phyloP scores from a whole-genome alignment of 2,797 vertebrate species.

The Prionace glauca region DNA sequence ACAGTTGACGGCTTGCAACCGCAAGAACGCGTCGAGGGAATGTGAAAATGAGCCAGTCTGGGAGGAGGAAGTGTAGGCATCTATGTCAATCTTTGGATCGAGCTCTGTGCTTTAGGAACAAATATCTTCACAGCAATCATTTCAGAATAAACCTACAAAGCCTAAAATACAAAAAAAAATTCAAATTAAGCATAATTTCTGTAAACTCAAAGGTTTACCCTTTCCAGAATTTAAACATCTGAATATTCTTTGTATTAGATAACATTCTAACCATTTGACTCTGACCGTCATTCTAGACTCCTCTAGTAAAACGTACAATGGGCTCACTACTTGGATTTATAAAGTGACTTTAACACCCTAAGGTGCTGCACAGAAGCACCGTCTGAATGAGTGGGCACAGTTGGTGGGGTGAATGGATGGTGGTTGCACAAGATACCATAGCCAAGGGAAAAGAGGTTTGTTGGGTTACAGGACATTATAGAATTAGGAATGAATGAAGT shows the following conservation, averaged over 20 bases:
- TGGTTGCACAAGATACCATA: background rate
- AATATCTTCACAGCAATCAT: background rate
- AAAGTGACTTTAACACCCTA: too few relatives aligned
- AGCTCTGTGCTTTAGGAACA: background rate
- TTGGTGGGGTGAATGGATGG: background rate
- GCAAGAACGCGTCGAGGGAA: slow-evolving; percentile 75
- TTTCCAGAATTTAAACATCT: background rate
- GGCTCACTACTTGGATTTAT: background rate
- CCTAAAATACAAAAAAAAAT: background rate
- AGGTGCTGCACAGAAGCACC: background rate
- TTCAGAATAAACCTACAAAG: background rate
- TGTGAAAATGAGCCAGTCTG: slow-evolving; percentile 5
- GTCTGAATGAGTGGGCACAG: background rate
- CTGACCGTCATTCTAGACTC: background rate
- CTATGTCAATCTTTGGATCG: background rate
- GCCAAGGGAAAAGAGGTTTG: background rate
- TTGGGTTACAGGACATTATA: background rate
- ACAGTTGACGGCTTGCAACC: slow-evolving; percentile 69
- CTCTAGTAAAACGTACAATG: background rate
- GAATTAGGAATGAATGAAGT: background rate
- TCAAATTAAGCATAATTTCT: background rate
- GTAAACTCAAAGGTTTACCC: background rate
- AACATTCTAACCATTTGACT: background rate
- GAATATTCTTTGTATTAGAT: background rate
- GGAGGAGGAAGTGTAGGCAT: background rate